Conservation (phyloP, 2,888 invertebrate genomes). For the Leptopilina myrica region DNA sequence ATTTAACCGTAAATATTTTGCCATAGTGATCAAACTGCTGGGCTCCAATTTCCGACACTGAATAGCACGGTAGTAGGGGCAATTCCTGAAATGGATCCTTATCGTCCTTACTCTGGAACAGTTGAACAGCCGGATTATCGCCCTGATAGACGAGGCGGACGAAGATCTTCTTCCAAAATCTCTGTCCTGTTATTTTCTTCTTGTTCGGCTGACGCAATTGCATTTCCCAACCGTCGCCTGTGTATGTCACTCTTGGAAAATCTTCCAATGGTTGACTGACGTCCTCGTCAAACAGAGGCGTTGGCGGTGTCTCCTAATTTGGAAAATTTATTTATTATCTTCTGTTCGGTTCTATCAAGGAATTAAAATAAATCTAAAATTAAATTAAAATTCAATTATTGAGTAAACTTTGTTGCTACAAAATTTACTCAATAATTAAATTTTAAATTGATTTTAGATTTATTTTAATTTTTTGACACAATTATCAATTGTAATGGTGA, state of each 20-base stretch:
- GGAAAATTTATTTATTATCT: too few relatives aligned
- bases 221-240: slow-evolving; percentile 96
- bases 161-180: slow-evolving; percentile 98
- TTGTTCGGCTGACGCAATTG: slow-evolving; percentile 96
- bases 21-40: slow-evolving; percentile 99
- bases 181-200: slow-evolving; percentile 95
- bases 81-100: slow-evolving; percentile 97
- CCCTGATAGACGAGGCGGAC: slow-evolving; percentile 88
- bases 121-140: slow-evolving; percentile 90
- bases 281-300: slow-evolving; percentile 95
- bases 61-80: slow-evolving; percentile 95
- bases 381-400: not conserved
- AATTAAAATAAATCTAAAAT: not conserved
- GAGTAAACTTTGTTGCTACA: too few relatives aligned
- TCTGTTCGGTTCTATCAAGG: too few relatives aligned
- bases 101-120: slow-evolving; percentile 89
- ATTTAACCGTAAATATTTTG: slow-evolving; percentile 98
- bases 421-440: too few relatives aligned
- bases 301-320: slow-evolving; percentile 89
- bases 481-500: too few relatives aligned
- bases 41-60: slow-evolving; percentile 94
- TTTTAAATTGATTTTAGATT: not conserved
- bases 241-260: slow-evolving; percentile 88
- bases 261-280: slow-evolving; percentile 93
- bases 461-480: too few relatives aligned